Evolutionary conservation across 2,888 invertebrate species (phyloP), one percentile per base, ranked within the genome.

Genomic region (Scaptomyza reducta): DNA sequence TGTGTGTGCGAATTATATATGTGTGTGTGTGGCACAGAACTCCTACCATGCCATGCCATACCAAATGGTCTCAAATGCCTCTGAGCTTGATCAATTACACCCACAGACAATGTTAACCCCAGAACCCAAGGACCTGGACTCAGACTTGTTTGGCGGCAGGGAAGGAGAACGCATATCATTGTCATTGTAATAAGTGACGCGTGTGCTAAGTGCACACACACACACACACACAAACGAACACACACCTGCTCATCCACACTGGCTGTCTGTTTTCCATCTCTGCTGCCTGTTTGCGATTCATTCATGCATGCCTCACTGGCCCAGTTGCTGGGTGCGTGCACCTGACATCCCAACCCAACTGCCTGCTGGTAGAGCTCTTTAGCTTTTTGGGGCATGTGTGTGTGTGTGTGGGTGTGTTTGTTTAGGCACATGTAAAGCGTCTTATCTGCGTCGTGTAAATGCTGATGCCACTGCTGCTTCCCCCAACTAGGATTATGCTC

Each of bases 151-250:
- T 76, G 65, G 14, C 14, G 6, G 29, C 6, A 22, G 25, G 63
- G 44, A n/a, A 55, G 53, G 7, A 40, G 49, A 1, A 38, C 61
- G 63, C 87, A 78, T 84, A 83, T 87, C 87, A 87, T 82, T 84
- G 87, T 81, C 82, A 81, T 73, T 84, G 76, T 83, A 83, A 81
- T 87, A 83, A 83, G 82, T 84, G 81, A 83, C 78, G 87, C 87
- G 81, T 84, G 73, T 67, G 61, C 60, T 77, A 70, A 73, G 71
- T 72, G 61, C 67, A 83, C 46, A 74, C 74, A 70, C 51, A 29
- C 22, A 22, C 3, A 22, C 42, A 29, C 42, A 58, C 40, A 9
- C 49, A 11, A 25, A 40, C 41, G 14, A 10, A 16, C 33, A 38
- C 29, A 22, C 35, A 46, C 46, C 41, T 41, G 22, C 25, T 22